Evolutionary conservation across 2,888 invertebrate species (phyloP), one percentile per base, ranked within the genome.

Genomic region (Lypha dubia): DNA sequence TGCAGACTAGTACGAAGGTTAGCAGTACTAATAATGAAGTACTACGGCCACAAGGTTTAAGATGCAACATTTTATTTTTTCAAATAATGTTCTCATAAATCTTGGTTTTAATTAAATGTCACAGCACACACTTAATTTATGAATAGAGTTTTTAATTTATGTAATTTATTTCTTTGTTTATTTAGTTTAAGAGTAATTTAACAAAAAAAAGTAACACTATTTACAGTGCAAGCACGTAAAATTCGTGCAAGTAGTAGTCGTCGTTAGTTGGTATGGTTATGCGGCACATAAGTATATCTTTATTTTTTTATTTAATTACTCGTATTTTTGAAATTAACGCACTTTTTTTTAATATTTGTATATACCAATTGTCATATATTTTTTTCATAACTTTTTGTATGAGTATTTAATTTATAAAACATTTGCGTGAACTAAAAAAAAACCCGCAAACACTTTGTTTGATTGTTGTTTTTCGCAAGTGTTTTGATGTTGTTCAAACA

Each of bases 1-100:
- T 38, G 24, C 77, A 73, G 13, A 76, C 0, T 9, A 83, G n/a
- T 35, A 74, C 46, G 65, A 81, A 81, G 74, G 81, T 79, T 84
- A 84, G 38, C n/a, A 68, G 11, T 9, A 13, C 41, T 60, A 76
- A 76, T 60, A 74, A 17, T 20, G n/a, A n/a, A n/a, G 44, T 35
- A 20, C 67, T 76, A 38, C 35, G 15, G 35, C 53, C 46, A 53
- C 76, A 81, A 70, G 71, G 65, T 81, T 77, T 77, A 35, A 63
- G 38, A 70, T 63, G 22, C 77, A 65, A 24, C 75, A 75, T 73
- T 63, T 70, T 71, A 17, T 44, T n/a, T 51, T 56, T 49, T 44
- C 51, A 38, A 49, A 70, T 32, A 65, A 74, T 74, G 49, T 77
- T 76, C 65, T 53, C 73, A 74, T 60, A 51, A 41, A 0, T 41